Percentiles rank a stretch among this genome's conserved stretches.
phyloP scores from a whole-genome alignment of 2,797 vertebrate species.

The Antrozous pallidus region DNA sequence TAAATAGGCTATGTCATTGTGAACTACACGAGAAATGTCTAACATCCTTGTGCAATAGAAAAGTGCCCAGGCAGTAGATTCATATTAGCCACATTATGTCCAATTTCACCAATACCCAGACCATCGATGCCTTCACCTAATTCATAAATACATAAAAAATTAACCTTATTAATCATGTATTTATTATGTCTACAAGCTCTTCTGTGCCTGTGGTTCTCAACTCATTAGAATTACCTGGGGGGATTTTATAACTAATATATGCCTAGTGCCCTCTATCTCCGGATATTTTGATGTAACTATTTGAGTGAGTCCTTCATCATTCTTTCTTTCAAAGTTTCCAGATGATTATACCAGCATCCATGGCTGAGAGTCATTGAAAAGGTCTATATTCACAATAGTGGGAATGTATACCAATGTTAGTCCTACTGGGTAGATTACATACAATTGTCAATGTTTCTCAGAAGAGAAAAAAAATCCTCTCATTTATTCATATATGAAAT shows the following conservation, averaged over 20 bases:
- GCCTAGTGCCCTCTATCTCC: fast-evolving
- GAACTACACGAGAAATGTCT: background rate
- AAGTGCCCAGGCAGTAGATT: background rate
- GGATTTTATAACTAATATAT: background rate
- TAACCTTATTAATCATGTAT: no score
- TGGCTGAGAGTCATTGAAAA: background rate
- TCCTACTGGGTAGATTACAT: background rate
- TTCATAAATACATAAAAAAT: background rate
- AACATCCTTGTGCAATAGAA: background rate
- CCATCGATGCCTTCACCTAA: background rate
- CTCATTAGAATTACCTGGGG: background rate
- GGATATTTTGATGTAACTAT: background rate
- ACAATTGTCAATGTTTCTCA: background rate
- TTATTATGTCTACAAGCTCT: no score
- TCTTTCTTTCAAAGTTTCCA: background rate
- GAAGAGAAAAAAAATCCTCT: background rate
- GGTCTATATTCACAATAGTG: background rate
- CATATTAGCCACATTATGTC: background rate
- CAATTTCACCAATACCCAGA: background rate
- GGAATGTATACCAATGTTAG: background rate
- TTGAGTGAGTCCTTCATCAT: background rate
- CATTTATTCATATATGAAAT: background rate
- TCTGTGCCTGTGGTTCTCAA: background rate
- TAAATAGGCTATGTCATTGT: background rate
- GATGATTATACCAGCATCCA: background rate